Evolutionary conservation across 2,797 vertebrate genomes (phyloP).

Genomic region (Myotis daubentonii): DNA sequence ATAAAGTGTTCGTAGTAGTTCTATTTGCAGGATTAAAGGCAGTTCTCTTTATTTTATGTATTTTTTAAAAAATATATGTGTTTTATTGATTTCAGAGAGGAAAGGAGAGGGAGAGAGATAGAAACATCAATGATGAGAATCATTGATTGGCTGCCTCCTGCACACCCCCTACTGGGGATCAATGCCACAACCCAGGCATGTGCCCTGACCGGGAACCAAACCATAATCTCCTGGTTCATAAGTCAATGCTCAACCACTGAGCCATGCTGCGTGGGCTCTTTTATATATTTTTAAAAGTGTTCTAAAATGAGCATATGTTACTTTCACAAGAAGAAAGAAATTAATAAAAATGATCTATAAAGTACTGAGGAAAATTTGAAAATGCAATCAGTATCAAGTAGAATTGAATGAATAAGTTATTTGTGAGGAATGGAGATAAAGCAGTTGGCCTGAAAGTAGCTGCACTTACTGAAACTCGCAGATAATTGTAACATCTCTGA

Average conservation of each 20-base stretch:
- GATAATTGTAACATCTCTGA: background rate
- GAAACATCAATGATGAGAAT: too few relatives aligned
- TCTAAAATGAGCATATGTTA: constrained; percentile 37
- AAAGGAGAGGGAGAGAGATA: too few relatives aligned
- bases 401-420: constrained; percentile 23
- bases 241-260: too few relatives aligned
- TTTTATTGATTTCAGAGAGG: too few relatives aligned
- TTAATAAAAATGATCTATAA: constrained; percentile 25
- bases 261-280: background rate
- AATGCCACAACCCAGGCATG: too few relatives aligned
- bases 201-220: too few relatives aligned
- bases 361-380: constrained; percentile 52
- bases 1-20: background rate
- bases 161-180: too few relatives aligned
- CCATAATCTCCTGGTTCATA: too few relatives aligned
- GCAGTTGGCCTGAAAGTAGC: background rate
- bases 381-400: background rate
- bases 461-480: background rate
- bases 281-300: constrained; percentile 11
- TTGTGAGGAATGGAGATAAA: constrained; percentile 37
- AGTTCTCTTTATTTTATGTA: background rate
- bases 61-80: background rate
- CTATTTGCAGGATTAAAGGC: constrained; percentile 44
- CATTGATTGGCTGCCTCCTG: too few relatives aligned
- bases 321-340: constrained; percentile 36